Percentiles rank a stretch among this genome's conserved stretches.
These are phyloP conservation scores for Pristionchus exspectatus DNA, from an alignment of 2,888 invertebrate species.

Conservation along the genomic window DNA sequence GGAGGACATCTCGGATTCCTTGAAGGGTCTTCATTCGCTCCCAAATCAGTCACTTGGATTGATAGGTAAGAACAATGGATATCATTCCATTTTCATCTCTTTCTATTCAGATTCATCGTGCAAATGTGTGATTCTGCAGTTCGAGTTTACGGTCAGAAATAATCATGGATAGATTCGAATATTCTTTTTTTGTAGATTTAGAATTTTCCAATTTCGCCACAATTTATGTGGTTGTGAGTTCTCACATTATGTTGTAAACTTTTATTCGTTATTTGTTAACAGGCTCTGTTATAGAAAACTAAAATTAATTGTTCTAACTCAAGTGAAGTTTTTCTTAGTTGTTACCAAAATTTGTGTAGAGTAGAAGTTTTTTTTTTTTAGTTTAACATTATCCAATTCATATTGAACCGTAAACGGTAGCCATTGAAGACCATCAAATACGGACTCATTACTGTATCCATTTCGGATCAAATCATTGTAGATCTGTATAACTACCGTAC, in stretches of 20 bases:
- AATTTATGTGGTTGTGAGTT: conserved; percentile 39
- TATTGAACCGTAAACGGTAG: neutral
- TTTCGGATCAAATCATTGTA: neutral
- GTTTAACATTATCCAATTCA: neutral
- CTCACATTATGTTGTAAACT: neutral
- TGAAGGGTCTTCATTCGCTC: conserved; percentile 89
- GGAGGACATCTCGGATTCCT: conserved; percentile 96
- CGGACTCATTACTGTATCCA: neutral
- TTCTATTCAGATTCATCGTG: conserved; percentile 53
- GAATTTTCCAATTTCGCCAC: conserved; percentile 31
- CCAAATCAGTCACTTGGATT: conserved; percentile 93
- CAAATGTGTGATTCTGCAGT: conserved; percentile 53
- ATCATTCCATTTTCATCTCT: neutral
- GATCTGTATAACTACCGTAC: conserved; percentile 28
- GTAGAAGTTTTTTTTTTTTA: too few species aligned
- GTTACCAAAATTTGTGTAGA: neutral
- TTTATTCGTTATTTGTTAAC: conserved; percentile 3
- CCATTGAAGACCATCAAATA: neutral
- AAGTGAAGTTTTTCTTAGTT: neutral
- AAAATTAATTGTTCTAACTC: conserved; percentile 1
- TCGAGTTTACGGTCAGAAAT: conserved; percentile 30
- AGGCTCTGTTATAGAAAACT: neutral
- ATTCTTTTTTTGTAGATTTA: neutral
- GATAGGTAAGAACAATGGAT: conserved; percentile 81
- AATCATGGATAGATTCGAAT: neutral